A percentile compares a stretch with the other conserved stretches of the same genome.
Conservation (phyloP, 1,140 invertebrate genomes). For the Dolichoris vasculosae region DNA sequence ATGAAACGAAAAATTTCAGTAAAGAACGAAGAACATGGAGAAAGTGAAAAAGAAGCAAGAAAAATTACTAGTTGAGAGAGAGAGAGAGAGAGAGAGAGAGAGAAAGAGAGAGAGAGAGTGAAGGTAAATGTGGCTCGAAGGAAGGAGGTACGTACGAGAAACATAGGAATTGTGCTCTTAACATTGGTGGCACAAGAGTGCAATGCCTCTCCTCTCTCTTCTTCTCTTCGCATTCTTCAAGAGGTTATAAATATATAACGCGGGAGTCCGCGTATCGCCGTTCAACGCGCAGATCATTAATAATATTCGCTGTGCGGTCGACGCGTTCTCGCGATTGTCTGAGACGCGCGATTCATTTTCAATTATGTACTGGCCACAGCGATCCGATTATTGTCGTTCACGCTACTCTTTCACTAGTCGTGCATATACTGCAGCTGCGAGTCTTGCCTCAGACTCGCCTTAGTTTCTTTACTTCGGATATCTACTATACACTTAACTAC, state of each 20-base stretch:
- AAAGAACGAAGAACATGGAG: neutral
- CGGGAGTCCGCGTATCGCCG: neutral
- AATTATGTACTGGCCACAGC: constrained; percentile 8
- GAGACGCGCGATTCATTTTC: constrained; percentile 34
- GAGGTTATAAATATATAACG: constrained; percentile 45
- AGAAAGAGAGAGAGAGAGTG: neutral
- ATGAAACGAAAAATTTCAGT: neutral
- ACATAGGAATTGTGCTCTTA: constrained; percentile 10
- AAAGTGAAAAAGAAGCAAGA: constrained; percentile 16
- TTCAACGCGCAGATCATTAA: constrained; percentile 11
- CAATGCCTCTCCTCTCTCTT: constrained; percentile 8
- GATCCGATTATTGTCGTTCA: neutral
- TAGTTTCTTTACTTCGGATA: too few relatives aligned
- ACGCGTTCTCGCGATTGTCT: neutral
- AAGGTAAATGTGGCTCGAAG: neutral
- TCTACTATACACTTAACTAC: too few relatives aligned
- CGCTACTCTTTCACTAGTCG: neutral
- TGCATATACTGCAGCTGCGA: neutral
- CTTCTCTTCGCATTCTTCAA: neutral
- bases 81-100: neutral
- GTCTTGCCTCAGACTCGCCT: too few relatives aligned
- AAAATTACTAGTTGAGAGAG: neutral
- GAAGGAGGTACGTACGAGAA: neutral
- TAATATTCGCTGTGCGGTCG: constrained; percentile 10
- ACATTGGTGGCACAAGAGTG: constrained; percentile 10